phyloP scores from a whole-genome alignment of 1,140 invertebrate genomes.

The Musca domestica region DNA sequence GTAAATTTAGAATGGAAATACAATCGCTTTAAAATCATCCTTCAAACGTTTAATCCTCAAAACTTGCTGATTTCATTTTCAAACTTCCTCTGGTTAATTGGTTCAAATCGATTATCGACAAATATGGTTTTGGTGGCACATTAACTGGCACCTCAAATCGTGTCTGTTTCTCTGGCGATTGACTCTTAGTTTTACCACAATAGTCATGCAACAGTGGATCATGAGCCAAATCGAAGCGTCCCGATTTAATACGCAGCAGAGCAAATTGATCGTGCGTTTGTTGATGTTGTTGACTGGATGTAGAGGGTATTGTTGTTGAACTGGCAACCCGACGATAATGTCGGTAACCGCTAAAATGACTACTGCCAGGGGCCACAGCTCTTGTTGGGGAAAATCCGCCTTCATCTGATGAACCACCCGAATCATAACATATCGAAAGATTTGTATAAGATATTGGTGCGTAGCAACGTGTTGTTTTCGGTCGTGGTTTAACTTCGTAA shows the following conservation, averaged over 20 bases:
- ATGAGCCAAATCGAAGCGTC: constrained; percentile 46
- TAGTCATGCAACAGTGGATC: background rate
- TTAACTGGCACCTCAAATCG: constrained; percentile 42
- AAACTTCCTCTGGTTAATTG: constrained; percentile 63
- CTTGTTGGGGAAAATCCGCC: constrained; percentile 45
- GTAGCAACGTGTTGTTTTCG: constrained; percentile 59
- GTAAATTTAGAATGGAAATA: background rate
- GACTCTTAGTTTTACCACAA: background rate
- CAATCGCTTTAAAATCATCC: no score
- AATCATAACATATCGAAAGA: constrained; percentile 61
- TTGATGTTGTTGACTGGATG: background rate
- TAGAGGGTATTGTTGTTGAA: constrained; percentile 22
- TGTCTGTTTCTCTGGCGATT: constrained; percentile 17
- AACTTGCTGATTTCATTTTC: constrained; percentile 50
- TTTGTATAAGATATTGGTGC: constrained; percentile 62
- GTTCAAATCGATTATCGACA: constrained; percentile 73
- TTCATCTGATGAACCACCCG: constrained; percentile 55
- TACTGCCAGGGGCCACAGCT: constrained; percentile 43
- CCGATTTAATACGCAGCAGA: constrained; percentile 47
- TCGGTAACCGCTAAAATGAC: constrained; percentile 45
- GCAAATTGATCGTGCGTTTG: constrained; percentile 42
- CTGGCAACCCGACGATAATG: constrained; percentile 43
- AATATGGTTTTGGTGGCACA: constrained; percentile 59
- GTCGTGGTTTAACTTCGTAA: constrained; percentile 56
- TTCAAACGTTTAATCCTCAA: constrained; percentile 29